A percentile compares a stretch with the other conserved stretches of the same genome.
Conservation (phyloP, 2,888 invertebrate genomes). For the Oxycera nigricornis region DNA sequence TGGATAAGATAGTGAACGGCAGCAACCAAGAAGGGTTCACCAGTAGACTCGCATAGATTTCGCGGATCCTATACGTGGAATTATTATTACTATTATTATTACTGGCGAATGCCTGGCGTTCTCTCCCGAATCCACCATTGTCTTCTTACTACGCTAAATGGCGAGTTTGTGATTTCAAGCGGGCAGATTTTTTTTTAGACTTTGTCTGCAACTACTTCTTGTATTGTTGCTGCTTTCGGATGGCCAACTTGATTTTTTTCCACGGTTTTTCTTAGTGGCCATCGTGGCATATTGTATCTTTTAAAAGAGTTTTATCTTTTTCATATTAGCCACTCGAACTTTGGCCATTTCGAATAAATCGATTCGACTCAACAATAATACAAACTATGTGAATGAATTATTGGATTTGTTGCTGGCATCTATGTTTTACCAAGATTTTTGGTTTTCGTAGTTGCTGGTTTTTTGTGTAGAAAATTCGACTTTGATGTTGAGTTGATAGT, state of each 20-base stretch:
- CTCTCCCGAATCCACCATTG: no score
- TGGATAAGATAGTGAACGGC: conserved; percentile 28
- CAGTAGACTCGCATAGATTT: neutral
- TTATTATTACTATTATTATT: neutral
- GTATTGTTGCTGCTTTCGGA: neutral
- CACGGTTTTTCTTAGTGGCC: neutral
- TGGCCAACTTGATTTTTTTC: neutral
- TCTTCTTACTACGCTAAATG: no score
- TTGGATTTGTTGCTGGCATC: conserved; percentile 7
- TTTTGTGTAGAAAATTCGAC: no score
- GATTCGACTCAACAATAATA: neutral
- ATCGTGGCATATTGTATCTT: conserved; percentile 28
- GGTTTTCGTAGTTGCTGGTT: no score
- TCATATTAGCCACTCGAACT: conserved; percentile 38
- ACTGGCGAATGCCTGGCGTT: no score
- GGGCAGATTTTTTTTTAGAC: no score
- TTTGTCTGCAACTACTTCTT: neutral
- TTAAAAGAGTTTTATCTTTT: conserved; percentile 39
- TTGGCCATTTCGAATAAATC: conserved; percentile 42
- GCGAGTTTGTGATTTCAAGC: no score
- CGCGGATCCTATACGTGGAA: neutral
- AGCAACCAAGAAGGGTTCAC: conserved; percentile 1
- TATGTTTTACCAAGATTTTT: no score
- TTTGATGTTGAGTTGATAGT: no score
- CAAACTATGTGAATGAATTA: conserved; percentile 26